Base-by-base conservation (phyloP, 2,888 invertebrate species). In the Apodemia hepburni region DNA sequence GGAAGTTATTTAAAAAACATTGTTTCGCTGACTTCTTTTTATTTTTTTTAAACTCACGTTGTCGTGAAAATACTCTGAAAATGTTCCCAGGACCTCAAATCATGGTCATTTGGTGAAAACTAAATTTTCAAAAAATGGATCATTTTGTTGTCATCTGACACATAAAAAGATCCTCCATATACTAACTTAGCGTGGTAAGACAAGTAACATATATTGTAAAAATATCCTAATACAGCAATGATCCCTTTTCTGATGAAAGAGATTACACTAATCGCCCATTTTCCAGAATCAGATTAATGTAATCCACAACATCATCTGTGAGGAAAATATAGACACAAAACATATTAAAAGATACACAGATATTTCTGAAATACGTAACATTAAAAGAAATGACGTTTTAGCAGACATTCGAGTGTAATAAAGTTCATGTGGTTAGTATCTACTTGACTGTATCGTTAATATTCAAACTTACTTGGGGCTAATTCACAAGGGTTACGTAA, bases 231-330 rank as follows among this genome's bases (percentile, higher is more conserved):
- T 51, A 22, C 51, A 11, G 12, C 51, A 51, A 22, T 51, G 51
- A 51, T 51, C 51, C 51, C 51, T 51, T 51, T 51, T 51, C 51
- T 51, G 51, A 51, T 51, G 51, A 51, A 51, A 22, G 51, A 22
- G 51, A 22, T 51, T 51, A 51, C 22, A 22, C 51, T 51, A 51
- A 51, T 51, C 51, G 51, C 22, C 22, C 51, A 22, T 51, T 51
- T 51, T 51, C 51, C 51, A 51, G 18, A 51, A 51, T 22, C 51
- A 51, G 51, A 51, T 51, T 51, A 51, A 11, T 11, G 22, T 51
- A 51, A 51, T 51, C 51, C 51, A 12, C 51, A 22, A 51, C 51
- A 51, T 51, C 51, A 51, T 51, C 51, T 51, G 22, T 51, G 51
- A 51, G 51, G 51, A 51, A 51, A 51, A 51, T 51, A 22, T 51